A percentile compares a stretch with the other conserved stretches of the same genome.
These are phyloP conservation scores for Ceratoteleas bidentatus DNA, from an alignment of 1,140 invertebrate genomes.

Conservation along the genomic window DNA sequence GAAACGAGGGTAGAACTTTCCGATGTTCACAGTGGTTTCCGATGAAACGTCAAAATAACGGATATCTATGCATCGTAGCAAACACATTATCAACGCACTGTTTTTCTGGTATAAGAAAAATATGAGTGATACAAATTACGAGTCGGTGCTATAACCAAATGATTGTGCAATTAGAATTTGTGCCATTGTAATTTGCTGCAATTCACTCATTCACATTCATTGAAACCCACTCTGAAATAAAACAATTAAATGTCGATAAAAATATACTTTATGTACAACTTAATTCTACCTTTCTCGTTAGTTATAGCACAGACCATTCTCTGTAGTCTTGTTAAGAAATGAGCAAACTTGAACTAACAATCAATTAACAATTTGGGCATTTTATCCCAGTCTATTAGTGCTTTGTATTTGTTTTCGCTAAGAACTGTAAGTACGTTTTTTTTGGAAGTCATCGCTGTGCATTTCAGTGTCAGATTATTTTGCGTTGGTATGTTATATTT, in stretches of 20 bases:
- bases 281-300: constrained; percentile 9
- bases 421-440: constrained; percentile 48
- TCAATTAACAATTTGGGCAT: background rate
- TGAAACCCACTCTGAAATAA: background rate
- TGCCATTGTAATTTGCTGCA: constrained; percentile 19
- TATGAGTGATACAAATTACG: constrained; percentile 30
- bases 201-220: constrained; percentile 10
- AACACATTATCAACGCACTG: constrained; percentile 45
- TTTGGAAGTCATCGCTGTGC: constrained; percentile 15
- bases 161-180: constrained; percentile 30
- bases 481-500: constrained; percentile 23
- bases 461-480: constrained; percentile 24
- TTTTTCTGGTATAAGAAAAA: constrained; percentile 36
- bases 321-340: background rate
- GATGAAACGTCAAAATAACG: constrained; percentile 50
- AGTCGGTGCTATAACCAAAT: constrained; percentile 9
- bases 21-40: constrained; percentile 45
- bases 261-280: constrained; percentile 14
- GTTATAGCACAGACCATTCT: constrained; percentile 13
- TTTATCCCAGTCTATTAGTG: no score
- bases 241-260: constrained; percentile 12
- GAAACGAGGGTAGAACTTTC: constrained; percentile 64
- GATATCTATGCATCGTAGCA: constrained; percentile 52
- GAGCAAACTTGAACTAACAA: background rate
- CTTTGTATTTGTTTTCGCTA: background rate